Conservation (phyloP, 2,888 invertebrate species). For the Agrilus biguttatus region DNA sequence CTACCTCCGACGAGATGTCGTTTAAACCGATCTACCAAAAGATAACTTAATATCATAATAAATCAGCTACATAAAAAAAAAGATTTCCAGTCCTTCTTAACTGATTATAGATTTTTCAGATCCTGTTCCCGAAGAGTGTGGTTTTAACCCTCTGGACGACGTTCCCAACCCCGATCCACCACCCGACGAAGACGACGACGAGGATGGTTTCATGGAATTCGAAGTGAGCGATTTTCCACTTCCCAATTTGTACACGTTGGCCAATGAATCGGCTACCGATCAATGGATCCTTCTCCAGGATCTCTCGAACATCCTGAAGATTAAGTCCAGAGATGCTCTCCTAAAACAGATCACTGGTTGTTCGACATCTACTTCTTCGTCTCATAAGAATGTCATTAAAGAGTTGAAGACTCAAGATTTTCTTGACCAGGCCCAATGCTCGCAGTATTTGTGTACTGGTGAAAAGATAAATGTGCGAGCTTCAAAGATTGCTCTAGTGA, state of each 20-base stretch:
- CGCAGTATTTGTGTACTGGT: constrained; percentile 62
- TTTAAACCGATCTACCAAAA: no score
- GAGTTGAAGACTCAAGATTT: constrained; percentile 71
- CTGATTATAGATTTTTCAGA: not conserved
- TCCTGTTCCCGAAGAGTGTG: constrained; percentile 17
- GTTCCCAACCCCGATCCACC: constrained; percentile 37
- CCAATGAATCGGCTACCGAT: constrained; percentile 47
- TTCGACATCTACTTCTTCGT: constrained; percentile 26
- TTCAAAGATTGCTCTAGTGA: constrained; percentile 67
- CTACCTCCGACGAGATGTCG: no score
- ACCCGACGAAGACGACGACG: constrained; percentile 33
- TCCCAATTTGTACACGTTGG: constrained; percentile 65
- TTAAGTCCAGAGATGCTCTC: constrained; percentile 69
- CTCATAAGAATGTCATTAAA: constrained; percentile 32
- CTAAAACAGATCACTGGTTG: constrained; percentile 57
- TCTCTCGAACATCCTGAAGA: constrained; percentile 58
- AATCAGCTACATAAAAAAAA: no score
- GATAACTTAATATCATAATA: no score
- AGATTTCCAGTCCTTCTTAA: no score
- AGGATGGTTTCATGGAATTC: constrained; percentile 43
- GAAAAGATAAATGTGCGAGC: constrained; percentile 68
- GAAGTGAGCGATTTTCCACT: constrained; percentile 67
- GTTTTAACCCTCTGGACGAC: constrained; percentile 45
- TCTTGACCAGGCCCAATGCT: constrained; percentile 64
- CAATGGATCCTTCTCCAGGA: constrained; percentile 73